Conservation (phyloP, 2,888 invertebrate genomes). For the Metellina segmentata region DNA sequence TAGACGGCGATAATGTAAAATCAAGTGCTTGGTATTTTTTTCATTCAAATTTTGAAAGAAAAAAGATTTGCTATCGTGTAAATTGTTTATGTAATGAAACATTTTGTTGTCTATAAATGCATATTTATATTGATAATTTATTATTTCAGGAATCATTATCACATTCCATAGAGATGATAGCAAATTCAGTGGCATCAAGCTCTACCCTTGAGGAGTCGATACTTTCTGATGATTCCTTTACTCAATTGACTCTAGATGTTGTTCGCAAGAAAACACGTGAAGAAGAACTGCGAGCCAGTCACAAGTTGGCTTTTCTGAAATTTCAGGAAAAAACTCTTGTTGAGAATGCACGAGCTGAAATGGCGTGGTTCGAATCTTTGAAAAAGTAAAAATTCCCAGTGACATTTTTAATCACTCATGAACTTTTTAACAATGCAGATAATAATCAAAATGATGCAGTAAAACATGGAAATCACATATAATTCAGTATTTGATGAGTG, state of each 20-base stretch:
- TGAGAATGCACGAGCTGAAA: constrained; percentile 86
- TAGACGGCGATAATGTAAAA: too few relatives aligned
- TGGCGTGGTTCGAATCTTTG: constrained; percentile 86
- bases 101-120: not conserved
- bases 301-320: constrained; percentile 85
- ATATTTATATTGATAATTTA: not conserved
- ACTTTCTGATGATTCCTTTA: constrained; percentile 80
- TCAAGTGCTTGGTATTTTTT: too few relatives aligned
- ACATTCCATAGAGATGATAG: constrained; percentile 46
- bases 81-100: too few relatives aligned
- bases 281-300: constrained; percentile 86
- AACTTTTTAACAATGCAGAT: not conserved
- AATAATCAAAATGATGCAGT: not conserved
- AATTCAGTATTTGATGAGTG: too few relatives aligned
- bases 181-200: constrained; percentile 31
- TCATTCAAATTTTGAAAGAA: too few relatives aligned
- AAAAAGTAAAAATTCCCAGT: constrained; percentile 81
- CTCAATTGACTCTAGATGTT: constrained; percentile 81
- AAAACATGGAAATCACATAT: not conserved
- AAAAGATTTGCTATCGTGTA: too few relatives aligned
- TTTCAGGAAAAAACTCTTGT: constrained; percentile 86
- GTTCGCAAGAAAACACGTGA: constrained; percentile 84
- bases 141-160: constrained; percentile 64
- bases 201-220: constrained; percentile 29
- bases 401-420: not conserved